Conservation (phyloP, 2,113 vertebrate genomes). For the Oreochromis aureus region DNA sequence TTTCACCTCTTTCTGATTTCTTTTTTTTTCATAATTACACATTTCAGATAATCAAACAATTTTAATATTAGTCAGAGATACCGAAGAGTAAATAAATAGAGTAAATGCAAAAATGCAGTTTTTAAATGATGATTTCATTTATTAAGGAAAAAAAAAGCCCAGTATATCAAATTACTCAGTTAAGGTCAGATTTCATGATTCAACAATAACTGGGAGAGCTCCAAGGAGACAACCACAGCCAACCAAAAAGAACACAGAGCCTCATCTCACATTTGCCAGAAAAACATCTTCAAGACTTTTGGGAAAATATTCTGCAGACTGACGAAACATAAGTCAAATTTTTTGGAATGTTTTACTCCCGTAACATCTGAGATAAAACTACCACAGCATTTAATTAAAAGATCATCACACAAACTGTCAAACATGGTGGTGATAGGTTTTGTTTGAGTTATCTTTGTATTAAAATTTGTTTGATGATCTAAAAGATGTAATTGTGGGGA, state of each 20-base stretch:
- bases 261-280: neutral
- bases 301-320: neutral
- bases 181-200: neutral
- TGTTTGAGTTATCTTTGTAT: neutral
- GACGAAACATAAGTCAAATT: neutral
- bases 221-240: neutral
- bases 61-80: neutral
- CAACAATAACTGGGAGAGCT: neutral
- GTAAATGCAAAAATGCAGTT: neutral
- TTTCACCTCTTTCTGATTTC: neutral
- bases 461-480: neutral
- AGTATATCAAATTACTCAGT: neutral
- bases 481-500: neutral
- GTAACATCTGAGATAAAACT: neutral
- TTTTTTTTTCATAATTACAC: neutral
- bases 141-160: rapidly evolving
- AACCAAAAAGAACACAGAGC: neutral
- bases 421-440: neutral
- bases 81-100: neutral
- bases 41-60: neutral
- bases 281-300: neutral
- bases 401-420: neutral
- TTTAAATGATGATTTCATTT: neutral
- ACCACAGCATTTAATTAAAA: neutral
- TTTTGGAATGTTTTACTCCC: neutral